Conservation (phyloP, 1,140 invertebrate genomes). For the Formica exsecta region DNA sequence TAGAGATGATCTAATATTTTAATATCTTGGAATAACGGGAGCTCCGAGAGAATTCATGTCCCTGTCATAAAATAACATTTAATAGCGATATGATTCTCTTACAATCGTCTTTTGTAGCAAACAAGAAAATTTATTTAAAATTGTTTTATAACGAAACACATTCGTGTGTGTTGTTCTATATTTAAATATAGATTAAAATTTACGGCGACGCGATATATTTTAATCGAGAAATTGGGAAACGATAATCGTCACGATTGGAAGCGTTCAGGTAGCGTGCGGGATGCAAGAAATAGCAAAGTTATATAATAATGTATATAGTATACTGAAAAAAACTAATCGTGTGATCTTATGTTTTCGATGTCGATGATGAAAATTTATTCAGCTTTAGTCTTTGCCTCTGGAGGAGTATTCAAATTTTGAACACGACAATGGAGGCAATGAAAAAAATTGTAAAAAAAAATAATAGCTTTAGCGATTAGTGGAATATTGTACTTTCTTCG, state of each 20-base stretch:
- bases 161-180: not conserved
- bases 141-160: not conserved
- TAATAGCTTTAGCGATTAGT: constrained; percentile 49
- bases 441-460: constrained; percentile 34
- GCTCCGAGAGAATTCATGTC: not conserved
- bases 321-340: not conserved
- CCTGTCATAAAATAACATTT: not conserved
- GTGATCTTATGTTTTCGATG: constrained; percentile 38
- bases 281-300: constrained; percentile 6
- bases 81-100: constrained; percentile 6
- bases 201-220: not conserved
- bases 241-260: constrained; percentile 28
- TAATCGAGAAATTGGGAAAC: not conserved
- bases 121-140: not conserved
- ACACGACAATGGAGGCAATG: not conserved
- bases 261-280: not conserved
- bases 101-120: not conserved
- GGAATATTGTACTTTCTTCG: constrained; percentile 40
- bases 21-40: not conserved
- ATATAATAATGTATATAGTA: constrained; percentile 18
- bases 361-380: constrained; percentile 15
- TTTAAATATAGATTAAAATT: not conserved
- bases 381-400: constrained; percentile 1
- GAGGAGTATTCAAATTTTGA: not conserved
- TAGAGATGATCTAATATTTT: constrained; percentile 6